Conservation (phyloP, 2,797 vertebrate species). For the Mus spretus region DNA sequence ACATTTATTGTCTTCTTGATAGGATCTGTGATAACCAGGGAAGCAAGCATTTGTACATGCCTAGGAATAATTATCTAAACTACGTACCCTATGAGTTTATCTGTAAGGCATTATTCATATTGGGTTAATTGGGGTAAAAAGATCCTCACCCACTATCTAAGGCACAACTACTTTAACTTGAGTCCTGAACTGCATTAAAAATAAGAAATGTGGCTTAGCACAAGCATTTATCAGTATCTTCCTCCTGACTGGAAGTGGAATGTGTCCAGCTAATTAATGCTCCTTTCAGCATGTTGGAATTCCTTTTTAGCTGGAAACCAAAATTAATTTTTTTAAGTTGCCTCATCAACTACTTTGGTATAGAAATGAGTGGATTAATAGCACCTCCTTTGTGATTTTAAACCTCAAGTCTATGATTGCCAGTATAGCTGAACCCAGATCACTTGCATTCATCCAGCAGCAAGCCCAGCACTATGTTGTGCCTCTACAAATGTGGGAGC, state of each 20-base stretch:
- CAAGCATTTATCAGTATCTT: background rate
- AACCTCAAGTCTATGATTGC: background rate
- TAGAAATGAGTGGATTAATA: background rate
- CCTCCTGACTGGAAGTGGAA: background rate
- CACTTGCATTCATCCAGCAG: background rate
- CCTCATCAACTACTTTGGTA: background rate
- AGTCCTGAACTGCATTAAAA: background rate
- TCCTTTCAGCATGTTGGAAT: background rate
- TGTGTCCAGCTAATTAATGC: background rate
- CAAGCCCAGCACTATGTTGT: background rate
- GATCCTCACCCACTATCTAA: background rate
- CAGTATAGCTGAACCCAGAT: background rate
- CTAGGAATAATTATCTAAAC: background rate
- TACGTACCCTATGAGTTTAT: background rate
- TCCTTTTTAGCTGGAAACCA: background rate
- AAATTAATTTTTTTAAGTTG: background rate
- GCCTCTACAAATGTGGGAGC: fast-evolving
- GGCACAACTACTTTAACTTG: background rate
- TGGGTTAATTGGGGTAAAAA: background rate
- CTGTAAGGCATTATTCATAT: background rate
- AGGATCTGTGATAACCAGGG: background rate
- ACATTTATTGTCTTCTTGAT: background rate
- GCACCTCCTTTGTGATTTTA: background rate
- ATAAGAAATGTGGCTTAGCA: background rate
- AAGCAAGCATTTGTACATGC: background rate